Base-by-base conservation (phyloP, 1,140 invertebrate genomes). In the Macrobrachium rosenbergii region DNA sequence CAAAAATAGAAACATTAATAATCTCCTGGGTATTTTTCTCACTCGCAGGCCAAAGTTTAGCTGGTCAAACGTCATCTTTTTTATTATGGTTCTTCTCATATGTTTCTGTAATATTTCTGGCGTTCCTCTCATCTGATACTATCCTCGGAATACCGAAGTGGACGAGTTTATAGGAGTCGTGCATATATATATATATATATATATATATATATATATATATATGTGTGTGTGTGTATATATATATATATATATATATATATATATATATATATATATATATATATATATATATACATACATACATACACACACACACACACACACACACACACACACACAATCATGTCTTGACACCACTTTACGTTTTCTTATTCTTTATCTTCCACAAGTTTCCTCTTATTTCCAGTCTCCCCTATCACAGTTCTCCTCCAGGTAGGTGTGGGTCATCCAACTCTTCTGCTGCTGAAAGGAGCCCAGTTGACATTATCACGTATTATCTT, bases 221-320 rank as follows among this genome's bases (percentile, higher is more conserved):
- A 28, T 75, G 45, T 75, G 5, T 75, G 10, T 75, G 10, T 75
- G 5, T 75, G 10, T 75, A 37, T 75, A 45, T 75, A 28, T 37
- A 75, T 75, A 75, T 37, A 45, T 75, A 28, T 75, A 45, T 75
- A 28, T 75, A 37, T 75, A 37, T 75, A 75, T 75, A 75, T 75
- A 75, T 45, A 75, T 75, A 8, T 45, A 43, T 75, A 14, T 75
- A 14, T 75, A 12, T 75, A 7, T 75, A 43, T 37, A 28, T 75
- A 8, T 75, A 28, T 75, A 45, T 75, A 28, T 37, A 45, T 75
- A 28, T 75, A 45, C 45, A 75, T 75, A 28, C 23, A 45, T 75
- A 45, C 23, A 45, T 23, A 23, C 23, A 75, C 23, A 28, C 23
- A 28, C 16, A 28, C 23, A 75, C 7, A 17, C 7, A 75, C 23